Conservation (phyloP, 92 coral and sea anemone genomes). For the Palythoa grandiflora region DNA sequence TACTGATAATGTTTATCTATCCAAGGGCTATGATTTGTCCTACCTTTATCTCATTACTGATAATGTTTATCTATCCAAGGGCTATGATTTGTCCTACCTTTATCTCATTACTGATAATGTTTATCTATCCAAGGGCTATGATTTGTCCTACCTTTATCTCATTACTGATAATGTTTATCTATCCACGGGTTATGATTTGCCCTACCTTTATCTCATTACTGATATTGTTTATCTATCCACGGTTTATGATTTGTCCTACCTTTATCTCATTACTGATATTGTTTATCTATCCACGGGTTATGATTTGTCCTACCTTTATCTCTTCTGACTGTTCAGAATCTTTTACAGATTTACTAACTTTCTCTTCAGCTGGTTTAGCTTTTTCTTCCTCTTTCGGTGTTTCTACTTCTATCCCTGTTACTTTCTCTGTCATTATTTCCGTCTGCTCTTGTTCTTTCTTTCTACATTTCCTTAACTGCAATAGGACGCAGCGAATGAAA, state of each 20-base stretch:
- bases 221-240: not conserved
- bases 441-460: constrained; percentile 26
- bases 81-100: too few relatives aligned
- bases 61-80: too few relatives aligned
- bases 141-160: too few relatives aligned
- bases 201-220: too few relatives aligned
- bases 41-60: too few relatives aligned
- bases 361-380: not conserved
- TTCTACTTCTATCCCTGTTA: constrained; percentile 7
- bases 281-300: not conserved
- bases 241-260: not conserved
- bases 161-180: too few relatives aligned
- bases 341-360: not conserved
- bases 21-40: too few relatives aligned
- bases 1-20: too few relatives aligned
- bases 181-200: too few relatives aligned
- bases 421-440: not conserved
- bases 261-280: not conserved
- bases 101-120: too few relatives aligned
- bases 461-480: constrained; percentile 16
- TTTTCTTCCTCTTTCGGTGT: constrained; percentile 1
- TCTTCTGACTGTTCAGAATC: constrained; percentile 9
- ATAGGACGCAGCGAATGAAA: too few relatives aligned
- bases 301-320: constrained; percentile 2
- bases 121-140: too few relatives aligned